Percentiles rank a stretch among this genome's conserved stretches.
Conservation (phyloP, 2,888 invertebrate genomes). For the Eupithecia exiguata region DNA sequence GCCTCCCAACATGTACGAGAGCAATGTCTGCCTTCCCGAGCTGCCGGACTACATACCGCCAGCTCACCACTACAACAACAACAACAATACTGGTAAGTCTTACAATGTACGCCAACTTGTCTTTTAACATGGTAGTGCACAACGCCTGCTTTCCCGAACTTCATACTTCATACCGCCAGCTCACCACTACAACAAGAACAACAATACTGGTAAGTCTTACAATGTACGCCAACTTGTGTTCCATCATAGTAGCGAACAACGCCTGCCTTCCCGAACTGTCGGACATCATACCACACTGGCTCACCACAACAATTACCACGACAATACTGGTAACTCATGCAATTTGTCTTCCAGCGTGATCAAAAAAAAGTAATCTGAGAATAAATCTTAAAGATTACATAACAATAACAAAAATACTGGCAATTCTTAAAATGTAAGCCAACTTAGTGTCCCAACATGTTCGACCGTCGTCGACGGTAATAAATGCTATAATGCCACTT, state of each 20-base stretch:
- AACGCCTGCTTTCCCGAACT: slow-evolving; percentile 91
- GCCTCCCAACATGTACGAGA: slow-evolving; percentile 90
- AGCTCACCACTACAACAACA: slow-evolving; percentile 83
- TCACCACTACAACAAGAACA: slow-evolving; percentile 83
- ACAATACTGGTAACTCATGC: slow-evolving; percentile 46
- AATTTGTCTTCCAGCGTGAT: background rate
- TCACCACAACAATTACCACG: slow-evolving; percentile 83
- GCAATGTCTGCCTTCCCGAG: slow-evolving; percentile 91
- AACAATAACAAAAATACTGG: slow-evolving; percentile 80
- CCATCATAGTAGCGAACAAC: slow-evolving; percentile 90
- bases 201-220: slow-evolving; percentile 80
- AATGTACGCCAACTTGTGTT: slow-evolving; percentile 82
- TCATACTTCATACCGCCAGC: slow-evolving; percentile 88
- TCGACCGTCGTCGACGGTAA: background rate
- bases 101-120: slow-evolving; percentile 77
- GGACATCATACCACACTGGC: slow-evolving; percentile 85
- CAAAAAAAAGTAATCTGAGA: background rate
- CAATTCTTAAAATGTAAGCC: slow-evolving; percentile 61
- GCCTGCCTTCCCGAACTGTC: slow-evolving; percentile 91
- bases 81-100: slow-evolving; percentile 82
- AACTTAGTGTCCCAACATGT: background rate
- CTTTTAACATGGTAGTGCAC: slow-evolving; percentile 90
- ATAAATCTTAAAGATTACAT: background rate
- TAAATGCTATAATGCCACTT: background rate
- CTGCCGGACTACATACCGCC: slow-evolving; percentile 87